phyloP scores from a whole-genome alignment of 2,888 invertebrate species.

The Lasioglossum morio region DNA sequence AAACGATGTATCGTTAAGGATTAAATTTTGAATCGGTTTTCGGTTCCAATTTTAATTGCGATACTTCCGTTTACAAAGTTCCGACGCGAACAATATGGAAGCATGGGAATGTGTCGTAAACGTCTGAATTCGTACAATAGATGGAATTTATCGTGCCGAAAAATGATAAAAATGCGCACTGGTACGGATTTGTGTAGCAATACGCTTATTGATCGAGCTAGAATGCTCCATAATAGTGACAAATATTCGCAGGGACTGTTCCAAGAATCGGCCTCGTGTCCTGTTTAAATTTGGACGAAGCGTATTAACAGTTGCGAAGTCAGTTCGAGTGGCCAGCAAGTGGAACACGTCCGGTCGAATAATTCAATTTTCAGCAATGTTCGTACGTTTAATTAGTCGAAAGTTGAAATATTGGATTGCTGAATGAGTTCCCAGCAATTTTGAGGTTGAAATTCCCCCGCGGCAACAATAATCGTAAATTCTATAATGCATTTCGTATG shows the following conservation, averaged over 20 bases:
- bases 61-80: not conserved
- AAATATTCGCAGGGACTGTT: conserved; percentile 43
- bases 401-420: conserved; percentile 3
- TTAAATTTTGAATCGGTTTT: not conserved
- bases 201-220: conserved; percentile 50
- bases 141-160: conserved; percentile 20
- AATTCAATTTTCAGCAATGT: conserved; percentile 14
- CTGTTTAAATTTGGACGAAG: conserved; percentile 41
- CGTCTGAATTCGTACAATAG: conserved; percentile 15
- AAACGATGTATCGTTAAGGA: not conserved
- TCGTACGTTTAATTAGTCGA: conserved; percentile 10
- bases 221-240: conserved; percentile 47
- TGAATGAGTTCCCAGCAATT: not conserved
- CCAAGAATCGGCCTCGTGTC: conserved; percentile 43
- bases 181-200: conserved; percentile 39
- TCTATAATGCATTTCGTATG: not conserved
- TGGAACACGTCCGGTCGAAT: conserved; percentile 29
- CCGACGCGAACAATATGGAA: not conserved
- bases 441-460: not conserved
- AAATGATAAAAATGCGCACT: conserved; percentile 35
- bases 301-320: conserved; percentile 42
- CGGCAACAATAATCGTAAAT: not conserved
- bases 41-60: not conserved
- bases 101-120: not conserved
- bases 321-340: conserved; percentile 26